Evolutionary conservation across 2,113 vertebrate species (phyloP), one percentile per base, ranked within the genome.

Genomic region (Strigops habroptila): DNA sequence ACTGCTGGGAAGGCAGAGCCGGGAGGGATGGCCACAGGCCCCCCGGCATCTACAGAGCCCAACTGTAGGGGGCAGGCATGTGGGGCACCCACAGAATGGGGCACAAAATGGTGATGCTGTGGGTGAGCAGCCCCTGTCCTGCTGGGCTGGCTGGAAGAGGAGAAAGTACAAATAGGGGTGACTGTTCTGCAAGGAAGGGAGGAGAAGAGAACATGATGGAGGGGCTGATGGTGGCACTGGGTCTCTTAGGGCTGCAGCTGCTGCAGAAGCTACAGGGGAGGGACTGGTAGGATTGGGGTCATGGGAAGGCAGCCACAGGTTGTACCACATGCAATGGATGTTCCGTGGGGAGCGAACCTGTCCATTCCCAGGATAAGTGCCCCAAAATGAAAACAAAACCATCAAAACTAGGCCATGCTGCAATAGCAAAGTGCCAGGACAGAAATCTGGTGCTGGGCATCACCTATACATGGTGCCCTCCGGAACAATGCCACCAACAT

Each of bases 51-150:
- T 4, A 10, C 46, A 57, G 44, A 71, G 27, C 68, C 43, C 15
- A 14, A 3, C 5, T 1, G 0, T 15, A 33, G 55, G 49, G 52
- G 28, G 5, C 9, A 74, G 21, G 31, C 18, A 3, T 1, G 3
- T 11, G 52, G 41, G 33, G 22, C n/a, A 30, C 21, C 82, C 63
- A 12, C 12, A 65, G n/a, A 83, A 7, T 8, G 59, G 63, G 46
- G 67, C 64, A 16, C 1, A 59, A 57, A 71, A 18, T 49, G 48
- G n/a, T 1, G 6, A 8, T 43, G 85, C 33, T 63, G 51, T 0
- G 3, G 46, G 39, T 0, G 2, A 67, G 62, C 53, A 69, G 68
- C 68, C 28, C 17, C 75, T 44, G 74, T 31, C 41, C 53, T 43
- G 41, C 53, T 79, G 62, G 53, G 12, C 12, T 49, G 63, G 41